Evolutionary conservation across 2,113 vertebrate species (phyloP).

Genomic region (Oncorhynchus mykiss): DNA sequence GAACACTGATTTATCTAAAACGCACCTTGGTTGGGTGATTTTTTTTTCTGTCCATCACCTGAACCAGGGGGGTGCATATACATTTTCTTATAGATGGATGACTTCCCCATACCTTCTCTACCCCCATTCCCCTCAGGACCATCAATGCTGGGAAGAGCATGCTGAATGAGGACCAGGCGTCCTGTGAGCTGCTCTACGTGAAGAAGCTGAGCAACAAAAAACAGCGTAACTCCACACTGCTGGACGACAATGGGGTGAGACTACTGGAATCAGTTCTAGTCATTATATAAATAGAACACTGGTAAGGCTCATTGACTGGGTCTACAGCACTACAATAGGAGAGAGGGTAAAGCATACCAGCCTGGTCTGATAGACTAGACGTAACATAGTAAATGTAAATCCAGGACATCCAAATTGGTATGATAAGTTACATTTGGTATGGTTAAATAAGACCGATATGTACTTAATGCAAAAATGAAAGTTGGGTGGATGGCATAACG

Average conservation of each 20-base stretch:
- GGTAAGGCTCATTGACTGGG: too few relatives aligned
- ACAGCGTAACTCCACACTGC: constrained; percentile 64
- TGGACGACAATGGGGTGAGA: constrained; percentile 74
- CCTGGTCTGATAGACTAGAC: too few relatives aligned
- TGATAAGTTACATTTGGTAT: too few relatives aligned
- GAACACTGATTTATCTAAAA: neutral
- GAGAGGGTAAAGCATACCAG: too few relatives aligned
- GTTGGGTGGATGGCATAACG: too few relatives aligned
- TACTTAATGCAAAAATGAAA: too few relatives aligned
- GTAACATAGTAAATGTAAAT: too few relatives aligned
- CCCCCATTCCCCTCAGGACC: constrained; percentile 76
- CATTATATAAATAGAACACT: neutral
- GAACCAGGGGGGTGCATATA: neutral
- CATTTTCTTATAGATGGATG: too few relatives aligned
- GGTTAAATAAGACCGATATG: too few relatives aligned
- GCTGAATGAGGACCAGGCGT: constrained; percentile 97
- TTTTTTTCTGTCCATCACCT: neutral
- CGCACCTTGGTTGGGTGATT: neutral
- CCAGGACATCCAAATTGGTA: too few relatives aligned
- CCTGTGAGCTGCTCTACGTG: constrained; percentile 88
- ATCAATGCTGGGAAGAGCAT: constrained; percentile 98
- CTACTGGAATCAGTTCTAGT: neutral
- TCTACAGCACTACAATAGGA: too few relatives aligned
- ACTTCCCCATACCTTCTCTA: neutral
- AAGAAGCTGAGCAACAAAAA: constrained; percentile 77